Conservation (phyloP, 2,113 vertebrate genomes). For the Thinocorus orbignyianus region DNA sequence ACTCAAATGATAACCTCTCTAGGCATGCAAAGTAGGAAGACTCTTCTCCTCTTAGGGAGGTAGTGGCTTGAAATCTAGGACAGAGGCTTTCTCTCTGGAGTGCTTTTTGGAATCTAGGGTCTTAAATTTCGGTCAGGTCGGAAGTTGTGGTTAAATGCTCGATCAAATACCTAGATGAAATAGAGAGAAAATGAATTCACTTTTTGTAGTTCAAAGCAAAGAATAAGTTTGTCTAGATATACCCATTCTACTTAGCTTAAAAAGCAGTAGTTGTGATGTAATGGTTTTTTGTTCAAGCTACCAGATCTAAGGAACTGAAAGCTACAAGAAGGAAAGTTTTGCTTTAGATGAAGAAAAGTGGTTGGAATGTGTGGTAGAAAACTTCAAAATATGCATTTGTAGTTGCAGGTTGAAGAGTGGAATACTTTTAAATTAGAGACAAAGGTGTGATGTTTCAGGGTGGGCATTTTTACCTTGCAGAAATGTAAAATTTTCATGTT, state of each 20-base stretch:
- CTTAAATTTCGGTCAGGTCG: not conserved
- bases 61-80: not conserved
- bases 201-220: not conserved
- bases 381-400: not conserved
- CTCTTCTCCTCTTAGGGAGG: not conserved
- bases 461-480: not conserved
- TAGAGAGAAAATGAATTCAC: not conserved
- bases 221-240: not conserved
- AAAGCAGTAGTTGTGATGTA: not conserved
- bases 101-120: not conserved
- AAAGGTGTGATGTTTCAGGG: not conserved
- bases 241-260: not conserved
- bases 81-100: not conserved
- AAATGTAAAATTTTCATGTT: not conserved
- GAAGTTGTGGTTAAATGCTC: not conserved
- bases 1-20: not conserved
- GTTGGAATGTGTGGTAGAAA: not conserved
- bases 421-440: not conserved
- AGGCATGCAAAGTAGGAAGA: not conserved
- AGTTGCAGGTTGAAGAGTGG: not conserved
- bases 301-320: not conserved
- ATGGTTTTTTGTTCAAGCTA: not conserved
- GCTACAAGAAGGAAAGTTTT: not conserved
- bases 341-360: not conserved
- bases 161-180: not conserved